Evolutionary conservation across 2,113 vertebrate species (phyloP), one percentile per base, ranked within the genome.

Genomic region (Pampusana beccarii): DNA sequence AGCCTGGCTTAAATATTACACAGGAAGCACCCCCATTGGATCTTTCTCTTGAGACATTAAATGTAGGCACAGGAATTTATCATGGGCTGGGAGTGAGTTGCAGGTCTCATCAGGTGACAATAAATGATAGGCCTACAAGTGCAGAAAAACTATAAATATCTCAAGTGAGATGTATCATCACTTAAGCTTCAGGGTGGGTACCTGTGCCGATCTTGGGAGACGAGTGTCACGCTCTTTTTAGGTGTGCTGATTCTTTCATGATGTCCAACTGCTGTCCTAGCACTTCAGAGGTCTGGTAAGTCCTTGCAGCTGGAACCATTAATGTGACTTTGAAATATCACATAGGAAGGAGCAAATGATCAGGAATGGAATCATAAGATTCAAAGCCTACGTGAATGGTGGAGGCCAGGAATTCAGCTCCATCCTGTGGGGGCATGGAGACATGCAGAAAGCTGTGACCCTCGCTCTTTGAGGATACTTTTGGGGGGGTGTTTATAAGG

Each of bases 351-450:
- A 86, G 44, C 8, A 77, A 38, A 80, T 42, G 14, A 15, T 40
- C 36, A 50, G n/a, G n/a, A 90, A 15, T n/a, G 29, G 33, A 44
- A 10, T 3, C 19, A 4, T 13, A 29, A 62, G 31, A 40, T 36
- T 46, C 24, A 31, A 23, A 0, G 0, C 28, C 23, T 36, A 0
- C 4, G 4, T 44, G 36, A 73, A 46, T 1, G 1, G 18, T 38
- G 36, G 18, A 54, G 50, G 33, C 24, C 54, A 51, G 23, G 38
- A 71, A 36, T 71, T 82, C 74, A 90, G 9, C 26, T 74, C 56
- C 3, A 2, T 56, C 25, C 9, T 0, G 0, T 12, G 11, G 9
- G 38, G 9, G 7, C 34, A 36, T 10, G 33, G 31, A 70, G 34
- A 44, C 28, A 16, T 26, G 14, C 36, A 46, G 50, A 64, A 88